Evolutionary conservation across 2,888 invertebrate species (phyloP), one percentile per base, ranked within the genome.

Genomic region (Heterodera filipjevi): DNA sequence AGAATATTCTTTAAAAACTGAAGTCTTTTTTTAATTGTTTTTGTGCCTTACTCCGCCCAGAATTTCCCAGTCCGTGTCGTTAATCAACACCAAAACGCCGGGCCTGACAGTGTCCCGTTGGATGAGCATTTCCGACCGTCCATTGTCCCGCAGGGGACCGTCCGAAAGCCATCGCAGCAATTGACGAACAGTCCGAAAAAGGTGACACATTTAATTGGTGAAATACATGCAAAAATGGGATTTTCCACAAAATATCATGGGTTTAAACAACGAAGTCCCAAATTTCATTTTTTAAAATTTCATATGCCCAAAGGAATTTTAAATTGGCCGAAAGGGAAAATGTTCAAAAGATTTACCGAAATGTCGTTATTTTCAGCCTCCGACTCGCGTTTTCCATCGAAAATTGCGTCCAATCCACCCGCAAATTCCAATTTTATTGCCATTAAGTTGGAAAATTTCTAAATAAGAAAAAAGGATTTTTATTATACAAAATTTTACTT

Each of bases 51-150:
- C 83, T 14, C 83, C 84, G 44, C 82, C 83, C 35, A 76, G 35
- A 44, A 98, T 90, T 90, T 98, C 96, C 97, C 97, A 98, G 89
- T 98, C 98, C 0, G 94, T 92, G 85, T 98, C 96, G 89, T 98
- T 98, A 14, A 98, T 92, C 2, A 98, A 91, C 0, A 98, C 96
- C 72, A 98, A 90, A 81, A 98, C 97, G 3, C 86, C 86, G 27
- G 87, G 88, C 66, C 87, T 79, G 2, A 92, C 90, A 53, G 90
- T 90, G 14, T 81, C 84, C 14, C 80, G 81, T n/a, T 77, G 79
- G 35, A 85, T 73, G 19, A 85, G 80, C 64, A 85, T 76, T 35
- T 83, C 84, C 16, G 80, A 75, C 66, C 82, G 76, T 64, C 76
- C 77, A 70, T 81, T 82, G 35, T 84, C 83, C 71, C 79, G 79